Percentiles rank a stretch among this genome's conserved stretches.
These are phyloP conservation scores for Zosterops hypoxanthus DNA, from an alignment of 2,113 vertebrate genomes.

Conservation along the genomic window DNA sequence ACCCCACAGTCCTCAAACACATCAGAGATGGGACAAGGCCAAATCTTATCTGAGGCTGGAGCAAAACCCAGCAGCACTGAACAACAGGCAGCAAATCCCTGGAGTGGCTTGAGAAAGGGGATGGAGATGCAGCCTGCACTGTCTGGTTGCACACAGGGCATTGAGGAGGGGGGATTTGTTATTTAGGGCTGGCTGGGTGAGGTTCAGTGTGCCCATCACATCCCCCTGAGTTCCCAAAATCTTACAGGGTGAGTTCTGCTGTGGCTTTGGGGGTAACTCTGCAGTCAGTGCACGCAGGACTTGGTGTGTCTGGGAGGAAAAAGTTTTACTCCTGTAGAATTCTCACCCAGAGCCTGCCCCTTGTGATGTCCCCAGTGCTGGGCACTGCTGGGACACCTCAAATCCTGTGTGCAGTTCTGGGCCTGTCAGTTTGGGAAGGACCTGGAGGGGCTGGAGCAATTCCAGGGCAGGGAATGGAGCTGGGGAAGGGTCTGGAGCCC, in stretches of 20 bases:
- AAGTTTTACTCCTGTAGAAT: neutral
- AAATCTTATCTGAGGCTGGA: neutral
- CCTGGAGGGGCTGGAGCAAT: too few relatives aligned
- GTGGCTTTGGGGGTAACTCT: neutral
- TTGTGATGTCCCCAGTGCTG: neutral
- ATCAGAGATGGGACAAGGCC: neutral
- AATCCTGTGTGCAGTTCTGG: too few relatives aligned
- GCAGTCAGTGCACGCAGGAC: neutral
- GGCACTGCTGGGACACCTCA: neutral
- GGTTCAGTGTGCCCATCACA: neutral
- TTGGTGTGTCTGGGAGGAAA: neutral
- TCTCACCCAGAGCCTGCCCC: neutral
- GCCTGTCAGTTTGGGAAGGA: too few relatives aligned
- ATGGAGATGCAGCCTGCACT: neutral
- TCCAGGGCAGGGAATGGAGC: too few relatives aligned
- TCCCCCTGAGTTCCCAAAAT: neutral
- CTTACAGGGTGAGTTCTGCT: neutral
- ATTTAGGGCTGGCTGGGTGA: neutral
- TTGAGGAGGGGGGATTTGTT: neutral
- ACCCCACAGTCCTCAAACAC: fast-evolving
- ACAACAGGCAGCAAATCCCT: neutral
- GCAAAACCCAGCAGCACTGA: neutral
- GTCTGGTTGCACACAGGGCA: neutral
- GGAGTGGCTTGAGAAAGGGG: neutral
- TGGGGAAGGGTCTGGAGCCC: too few relatives aligned